phyloP scores from a whole-genome alignment of 2,113 vertebrate genomes.

The Ranitomeya variabilis region DNA sequence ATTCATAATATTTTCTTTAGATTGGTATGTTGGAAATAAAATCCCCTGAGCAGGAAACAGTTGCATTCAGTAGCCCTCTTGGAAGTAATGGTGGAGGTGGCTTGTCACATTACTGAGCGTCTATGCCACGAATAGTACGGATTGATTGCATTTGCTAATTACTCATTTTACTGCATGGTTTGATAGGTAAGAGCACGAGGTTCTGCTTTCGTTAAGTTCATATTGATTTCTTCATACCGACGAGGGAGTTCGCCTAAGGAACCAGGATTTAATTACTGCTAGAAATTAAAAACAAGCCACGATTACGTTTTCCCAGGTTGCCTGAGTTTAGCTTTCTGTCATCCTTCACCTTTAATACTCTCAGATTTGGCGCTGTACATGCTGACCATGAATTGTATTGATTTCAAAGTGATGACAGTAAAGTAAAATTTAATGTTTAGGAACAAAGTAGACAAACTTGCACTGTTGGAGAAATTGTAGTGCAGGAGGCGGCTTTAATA shows the following conservation, averaged over 20 bases:
- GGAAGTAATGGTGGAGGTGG: background rate
- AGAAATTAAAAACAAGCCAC: background rate
- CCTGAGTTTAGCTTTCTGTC: background rate
- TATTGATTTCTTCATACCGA: background rate
- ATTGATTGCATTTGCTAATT: background rate
- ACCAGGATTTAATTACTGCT: background rate
- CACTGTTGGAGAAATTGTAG: too few species aligned
- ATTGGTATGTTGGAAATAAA: slow-evolving; percentile 18
- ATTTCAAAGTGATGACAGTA: too few species aligned
- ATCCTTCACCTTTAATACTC: too few species aligned
- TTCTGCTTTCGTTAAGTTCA: background rate
- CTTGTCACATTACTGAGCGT: background rate
- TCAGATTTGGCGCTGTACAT: too few species aligned
- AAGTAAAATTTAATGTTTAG: too few species aligned
- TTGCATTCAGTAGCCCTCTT: background rate
- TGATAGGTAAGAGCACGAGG: background rate
- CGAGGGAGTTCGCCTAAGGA: background rate
- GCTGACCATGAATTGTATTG: too few species aligned
- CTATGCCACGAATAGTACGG: background rate
- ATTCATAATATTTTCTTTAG: slow-evolving; percentile 29
- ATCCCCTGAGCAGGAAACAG: background rate
- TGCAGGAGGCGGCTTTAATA: too few species aligned
- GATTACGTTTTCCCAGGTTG: background rate
- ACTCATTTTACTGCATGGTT: background rate
- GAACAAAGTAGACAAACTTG: too few species aligned